Percentiles rank a stretch among this genome's conserved stretches.
phyloP scores from a whole-genome alignment of 2,888 invertebrate genomes.

The Thera britannica region DNA sequence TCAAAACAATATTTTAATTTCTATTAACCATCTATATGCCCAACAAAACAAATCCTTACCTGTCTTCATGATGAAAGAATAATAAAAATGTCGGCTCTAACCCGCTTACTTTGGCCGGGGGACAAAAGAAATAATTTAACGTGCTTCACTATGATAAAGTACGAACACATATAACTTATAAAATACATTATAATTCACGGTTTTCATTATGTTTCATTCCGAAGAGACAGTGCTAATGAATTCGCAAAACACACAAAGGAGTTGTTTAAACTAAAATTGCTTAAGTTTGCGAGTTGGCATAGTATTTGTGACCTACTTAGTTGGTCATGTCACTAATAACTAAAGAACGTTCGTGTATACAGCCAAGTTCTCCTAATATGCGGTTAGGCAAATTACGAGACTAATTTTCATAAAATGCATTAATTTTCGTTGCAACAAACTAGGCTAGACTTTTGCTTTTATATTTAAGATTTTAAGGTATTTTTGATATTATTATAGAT shows the following conservation, averaged over 20 bases:
- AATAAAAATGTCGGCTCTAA: no score
- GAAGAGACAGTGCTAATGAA: slow-evolving; percentile 5
- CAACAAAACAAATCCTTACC: no score
- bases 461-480: no score
- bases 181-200: background rate
- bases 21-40: no score
- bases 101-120: no score
- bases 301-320: slow-evolving; percentile 30
- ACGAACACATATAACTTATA: background rate
- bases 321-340: slow-evolving; percentile 30
- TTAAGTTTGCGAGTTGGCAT: slow-evolving; percentile 22
- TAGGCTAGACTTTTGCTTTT: background rate
- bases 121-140: no score
- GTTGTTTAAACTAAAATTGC: slow-evolving; percentile 35
- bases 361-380: slow-evolving; percentile 20
- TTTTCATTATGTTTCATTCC: background rate
- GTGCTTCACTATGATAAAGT: no score
- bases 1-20: no score
- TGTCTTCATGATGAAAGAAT: no score
- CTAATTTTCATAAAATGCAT: slow-evolving; percentile 17
- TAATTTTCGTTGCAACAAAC: slow-evolving; percentile 7
- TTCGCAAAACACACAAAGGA: slow-evolving; percentile 31
- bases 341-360: slow-evolving; percentile 29
- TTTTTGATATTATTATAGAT: no score
- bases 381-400: slow-evolving; percentile 17